Evolutionary conservation across 2,113 vertebrate species (phyloP).

Genomic region (Sus scrofa): T2T-Sscrofa CM000814.6:70019001-70019500

Average conservation of each 20-base stretch:
- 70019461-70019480: conserved; percentile 33
- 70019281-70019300: neutral
- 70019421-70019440: neutral
- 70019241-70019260: rapidly evolving
- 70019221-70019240: neutral
- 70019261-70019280: neutral
- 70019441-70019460: neutral
- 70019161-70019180: too few relatives aligned
- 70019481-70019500: conserved; percentile 55
- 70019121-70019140: rapidly evolving
- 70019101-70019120: rapidly evolving
- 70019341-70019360: neutral
- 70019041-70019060: neutral
- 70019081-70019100: rapidly evolving
- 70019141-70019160: too few relatives aligned
- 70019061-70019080: too few relatives aligned
- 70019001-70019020: neutral
- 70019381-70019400: neutral
- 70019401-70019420: neutral
- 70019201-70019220: rapidly evolving
- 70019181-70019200: neutral
- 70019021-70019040: neutral
- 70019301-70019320: neutral
- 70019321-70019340: neutral
- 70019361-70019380: neutral